Evolutionary conservation across 2,797 vertebrate genomes (phyloP), one percentile per base, ranked within the genome.

Genomic region (Carapus acus): DNA sequence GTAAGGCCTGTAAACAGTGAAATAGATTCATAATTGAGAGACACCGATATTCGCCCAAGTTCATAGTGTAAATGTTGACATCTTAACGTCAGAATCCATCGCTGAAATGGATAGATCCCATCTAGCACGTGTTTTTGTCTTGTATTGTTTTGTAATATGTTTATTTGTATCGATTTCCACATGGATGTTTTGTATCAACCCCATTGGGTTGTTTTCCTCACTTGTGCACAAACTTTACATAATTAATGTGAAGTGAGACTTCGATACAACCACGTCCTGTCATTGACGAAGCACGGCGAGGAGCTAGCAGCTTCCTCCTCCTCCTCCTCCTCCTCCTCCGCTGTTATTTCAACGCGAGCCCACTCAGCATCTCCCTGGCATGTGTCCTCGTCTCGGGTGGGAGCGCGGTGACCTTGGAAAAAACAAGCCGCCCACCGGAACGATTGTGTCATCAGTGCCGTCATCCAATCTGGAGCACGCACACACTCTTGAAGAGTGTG

Each of bases 381-480:
- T 67, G 55, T 48, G 18, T 81, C 65, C 62, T 65, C 58, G 60
- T 78, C 76, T 62, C 54, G 73, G 73, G 60, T 59, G 74, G 74
- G 65, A 64, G 75, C 66, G 80, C 73, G 81, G 79, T 71, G 82
- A 85, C 86, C 86, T 85, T 87, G 85, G 83, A 86, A 80, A n/a
- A 81, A 77, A 77, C 76, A 73, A 73, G 76, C 78, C 85, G 74
- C 87, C 81, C 78, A 83, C 83, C 73, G 80, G 65, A 82, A 71
- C 53, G 72, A 78, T 67, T 80, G 64, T 79, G 75, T 84, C 79
- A 83, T 82, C 73, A 53, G 45, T 76, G 53, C 58, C 73, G 69
- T 81, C 77, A 79, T 82, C 74, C 77, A 80, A 80, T 85, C 83
- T 85, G 83, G 77, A 78, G 69, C 79, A 69, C 80, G 76, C 77